Conservation (phyloP, 2,797 vertebrate genomes). For the Muscicapa comitata region DNA sequence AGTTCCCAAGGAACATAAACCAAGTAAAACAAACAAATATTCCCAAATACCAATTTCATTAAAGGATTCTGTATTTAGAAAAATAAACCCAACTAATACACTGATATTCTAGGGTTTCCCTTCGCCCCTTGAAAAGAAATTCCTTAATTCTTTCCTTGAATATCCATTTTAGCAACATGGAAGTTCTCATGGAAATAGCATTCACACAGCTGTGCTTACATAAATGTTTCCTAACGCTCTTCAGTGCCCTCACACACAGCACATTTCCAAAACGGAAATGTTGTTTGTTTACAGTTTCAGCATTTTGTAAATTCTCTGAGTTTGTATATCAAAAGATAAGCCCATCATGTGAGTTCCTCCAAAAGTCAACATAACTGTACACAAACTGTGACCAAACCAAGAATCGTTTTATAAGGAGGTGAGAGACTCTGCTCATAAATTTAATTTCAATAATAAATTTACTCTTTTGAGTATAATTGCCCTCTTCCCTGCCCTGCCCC, state of each 20-base stretch:
- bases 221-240: not conserved
- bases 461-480: not conserved
- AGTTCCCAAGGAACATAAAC: slow-evolving; percentile 5
- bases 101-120: not conserved
- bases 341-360: not conserved
- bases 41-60: slow-evolving; percentile 2
- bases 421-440: not conserved
- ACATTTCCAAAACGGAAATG: not conserved
- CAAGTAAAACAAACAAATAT: slow-evolving; percentile 23
- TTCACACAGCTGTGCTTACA: not conserved
- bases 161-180: not conserved
- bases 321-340: not conserved
- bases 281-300: not conserved
- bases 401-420: not conserved
- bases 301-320: not conserved
- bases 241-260: not conserved
- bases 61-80: not conserved
- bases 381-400: not conserved
- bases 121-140: not conserved
- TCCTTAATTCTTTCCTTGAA: not conserved
- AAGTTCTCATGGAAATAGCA: slow-evolving; percentile 28
- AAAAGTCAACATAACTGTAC: not conserved
- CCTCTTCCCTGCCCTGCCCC: not conserved
- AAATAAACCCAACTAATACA: not conserved
- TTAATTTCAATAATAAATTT: not conserved